phyloP scores from a whole-genome alignment of 2,797 vertebrate species.

The Megalops cyprinoides region DNA sequence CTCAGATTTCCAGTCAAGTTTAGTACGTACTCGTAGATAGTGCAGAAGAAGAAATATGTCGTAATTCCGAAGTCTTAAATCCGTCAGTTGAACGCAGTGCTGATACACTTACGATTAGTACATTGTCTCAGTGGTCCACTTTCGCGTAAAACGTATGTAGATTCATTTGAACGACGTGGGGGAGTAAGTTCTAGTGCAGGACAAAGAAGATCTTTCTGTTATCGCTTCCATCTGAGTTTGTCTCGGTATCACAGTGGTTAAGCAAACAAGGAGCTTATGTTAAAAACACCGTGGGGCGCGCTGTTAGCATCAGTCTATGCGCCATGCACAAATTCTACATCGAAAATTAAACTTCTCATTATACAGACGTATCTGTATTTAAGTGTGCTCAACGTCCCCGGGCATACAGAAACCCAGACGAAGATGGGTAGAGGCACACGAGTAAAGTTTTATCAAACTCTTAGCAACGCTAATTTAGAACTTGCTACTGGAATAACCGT shows the following conservation, averaged over 20 bases:
- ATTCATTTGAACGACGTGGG: not conserved
- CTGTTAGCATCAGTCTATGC: too few relatives aligned
- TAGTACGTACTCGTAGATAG: not conserved
- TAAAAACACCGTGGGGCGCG: not conserved
- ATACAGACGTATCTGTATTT: not conserved
- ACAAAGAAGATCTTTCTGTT: not conserved
- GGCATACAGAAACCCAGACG: not conserved
- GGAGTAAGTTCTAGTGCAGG: not conserved
- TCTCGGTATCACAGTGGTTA: too few relatives aligned
- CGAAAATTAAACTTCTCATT: not conserved
- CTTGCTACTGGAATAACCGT: conserved; percentile 13
- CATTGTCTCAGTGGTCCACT: not conserved
- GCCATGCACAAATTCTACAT: too few relatives aligned
- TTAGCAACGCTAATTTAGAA: not conserved
- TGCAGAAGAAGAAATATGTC: not conserved
- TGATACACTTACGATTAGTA: not conserved
- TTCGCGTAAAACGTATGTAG: not conserved
- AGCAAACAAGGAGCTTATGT: not conserved
- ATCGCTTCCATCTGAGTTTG: too few relatives aligned
- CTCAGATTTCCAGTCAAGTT: not conserved
- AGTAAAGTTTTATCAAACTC: not conserved
- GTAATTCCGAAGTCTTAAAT: not conserved
- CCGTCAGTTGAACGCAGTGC: not conserved
- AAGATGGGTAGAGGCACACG: not conserved
- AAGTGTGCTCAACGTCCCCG: not conserved